These are phyloP conservation scores for Dryas iulia DNA, from an alignment of 1,140 invertebrate genomes.

Conservation along the genomic window DNA sequence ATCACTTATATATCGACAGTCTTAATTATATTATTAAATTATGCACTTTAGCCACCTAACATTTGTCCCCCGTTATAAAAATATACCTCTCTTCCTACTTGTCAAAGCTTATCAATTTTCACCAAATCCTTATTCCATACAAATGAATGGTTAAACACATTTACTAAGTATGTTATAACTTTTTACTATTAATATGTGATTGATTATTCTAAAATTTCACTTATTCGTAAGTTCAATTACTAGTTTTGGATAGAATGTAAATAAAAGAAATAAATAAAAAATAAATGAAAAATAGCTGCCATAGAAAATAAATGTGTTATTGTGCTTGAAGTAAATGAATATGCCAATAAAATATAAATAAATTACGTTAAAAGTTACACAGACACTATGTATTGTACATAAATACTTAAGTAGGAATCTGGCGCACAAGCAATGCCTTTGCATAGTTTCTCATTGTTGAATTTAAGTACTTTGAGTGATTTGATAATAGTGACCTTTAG, in stretches of 20 bases:
- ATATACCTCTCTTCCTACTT: conserved; percentile 47
- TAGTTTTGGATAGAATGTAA: background rate
- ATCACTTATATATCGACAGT: background rate
- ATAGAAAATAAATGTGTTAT: conserved; percentile 6
- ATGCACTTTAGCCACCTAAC: conserved; percentile 68
- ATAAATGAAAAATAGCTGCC: conserved; percentile 9
- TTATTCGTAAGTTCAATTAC: background rate
- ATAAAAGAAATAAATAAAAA: background rate
- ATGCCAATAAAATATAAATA: conserved; percentile 9
- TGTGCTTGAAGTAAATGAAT: conserved; percentile 6
- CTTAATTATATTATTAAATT: conserved; percentile 13
- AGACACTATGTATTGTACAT: conserved; percentile 3
- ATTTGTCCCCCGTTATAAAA: conserved; percentile 63
- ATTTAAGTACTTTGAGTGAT: conserved; percentile 8
- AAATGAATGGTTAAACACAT: conserved; percentile 5
- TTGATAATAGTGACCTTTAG: conserved; percentile 71
- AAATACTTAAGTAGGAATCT: conserved; percentile 15
- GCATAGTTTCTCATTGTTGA: background rate
- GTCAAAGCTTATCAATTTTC: conserved; percentile 14
- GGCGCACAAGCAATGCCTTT: conserved; percentile 5
- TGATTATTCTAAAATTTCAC: background rate
- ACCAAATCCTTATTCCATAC: background rate
- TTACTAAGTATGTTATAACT: background rate
- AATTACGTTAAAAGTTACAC: conserved; percentile 17
- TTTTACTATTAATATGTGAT: background rate